These are phyloP conservation scores for Drosophila teissieri DNA, from an alignment of 1,140 invertebrate genomes.

Conservation along the genomic window DNA sequence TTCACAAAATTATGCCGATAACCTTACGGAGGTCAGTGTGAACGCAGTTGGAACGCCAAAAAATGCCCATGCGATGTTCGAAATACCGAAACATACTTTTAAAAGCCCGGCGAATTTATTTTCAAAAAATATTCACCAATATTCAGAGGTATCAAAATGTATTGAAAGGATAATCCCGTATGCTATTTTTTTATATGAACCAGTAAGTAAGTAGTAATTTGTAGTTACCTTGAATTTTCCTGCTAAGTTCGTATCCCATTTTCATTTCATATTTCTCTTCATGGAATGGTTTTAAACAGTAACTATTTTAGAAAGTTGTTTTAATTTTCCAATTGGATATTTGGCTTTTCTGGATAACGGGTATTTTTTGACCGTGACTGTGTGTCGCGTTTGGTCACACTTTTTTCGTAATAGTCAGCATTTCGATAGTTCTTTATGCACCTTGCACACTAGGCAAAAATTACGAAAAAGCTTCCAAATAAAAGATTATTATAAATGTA, in stretches of 20 bases:
- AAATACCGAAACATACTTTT: slow-evolving; percentile 15
- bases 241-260: no score
- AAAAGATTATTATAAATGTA: neutral
- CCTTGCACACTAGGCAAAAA: neutral
- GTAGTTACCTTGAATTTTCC: no score
- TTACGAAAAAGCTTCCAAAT: neutral
- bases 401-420: neutral
- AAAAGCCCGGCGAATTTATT: neutral
- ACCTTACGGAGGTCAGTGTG: slow-evolving; percentile 44
- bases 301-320: no score
- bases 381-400: neutral
- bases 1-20: slow-evolving; percentile 41
- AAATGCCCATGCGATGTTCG: neutral
- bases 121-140: neutral
- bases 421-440: neutral
- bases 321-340: neutral
- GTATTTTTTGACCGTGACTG: no score
- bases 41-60: slow-evolving; percentile 34
- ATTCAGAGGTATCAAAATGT: neutral
- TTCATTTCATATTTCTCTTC: no score
- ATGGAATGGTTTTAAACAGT: no score
- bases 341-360: no score
- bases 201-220: neutral
- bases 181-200: neutral
- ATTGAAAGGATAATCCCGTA: neutral